phyloP scores from a whole-genome alignment of 2,888 invertebrate species.

The Drosophila aldrichi region DNA sequence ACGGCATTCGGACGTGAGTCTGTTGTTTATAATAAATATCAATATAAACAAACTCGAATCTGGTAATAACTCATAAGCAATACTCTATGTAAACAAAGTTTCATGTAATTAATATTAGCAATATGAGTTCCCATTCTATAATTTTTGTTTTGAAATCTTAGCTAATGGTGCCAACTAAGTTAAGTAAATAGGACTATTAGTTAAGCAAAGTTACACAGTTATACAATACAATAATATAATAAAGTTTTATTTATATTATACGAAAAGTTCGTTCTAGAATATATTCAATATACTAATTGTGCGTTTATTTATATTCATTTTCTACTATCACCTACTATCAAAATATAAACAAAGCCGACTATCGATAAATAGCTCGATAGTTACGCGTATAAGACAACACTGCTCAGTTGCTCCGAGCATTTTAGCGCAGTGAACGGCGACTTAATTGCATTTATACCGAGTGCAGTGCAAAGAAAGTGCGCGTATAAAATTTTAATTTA shows the following conservation, averaged over 20 bases:
- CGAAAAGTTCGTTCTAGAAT: neutral
- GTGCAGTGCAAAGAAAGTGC: conserved; percentile 58
- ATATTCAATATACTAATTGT: neutral
- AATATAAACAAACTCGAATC: neutral
- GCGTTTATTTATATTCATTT: neutral
- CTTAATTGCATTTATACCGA: conserved; percentile 52
- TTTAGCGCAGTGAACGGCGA: conserved; percentile 39
- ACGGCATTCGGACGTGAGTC: neutral
- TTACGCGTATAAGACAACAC: conserved; percentile 26
- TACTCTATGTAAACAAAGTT: neutral
- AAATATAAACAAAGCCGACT: conserved; percentile 15
- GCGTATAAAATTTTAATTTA: conserved; percentile 38
- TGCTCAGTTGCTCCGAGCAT: conserved; percentile 29
- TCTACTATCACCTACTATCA: neutral
- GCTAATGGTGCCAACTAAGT: neutral
- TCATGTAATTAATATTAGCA: neutral
- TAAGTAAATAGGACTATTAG: neutral
- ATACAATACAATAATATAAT: too few relatives aligned
- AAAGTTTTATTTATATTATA: neutral
- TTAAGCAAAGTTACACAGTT: too few relatives aligned
- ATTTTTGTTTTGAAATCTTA: neutral
- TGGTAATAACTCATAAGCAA: too few relatives aligned
- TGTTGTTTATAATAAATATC: neutral
- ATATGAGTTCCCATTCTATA: neutral
- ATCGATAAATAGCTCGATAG: conserved; percentile 32